phyloP scores from a whole-genome alignment of 1,140 invertebrate species.

The Oedothorax gibbosus region DNA sequence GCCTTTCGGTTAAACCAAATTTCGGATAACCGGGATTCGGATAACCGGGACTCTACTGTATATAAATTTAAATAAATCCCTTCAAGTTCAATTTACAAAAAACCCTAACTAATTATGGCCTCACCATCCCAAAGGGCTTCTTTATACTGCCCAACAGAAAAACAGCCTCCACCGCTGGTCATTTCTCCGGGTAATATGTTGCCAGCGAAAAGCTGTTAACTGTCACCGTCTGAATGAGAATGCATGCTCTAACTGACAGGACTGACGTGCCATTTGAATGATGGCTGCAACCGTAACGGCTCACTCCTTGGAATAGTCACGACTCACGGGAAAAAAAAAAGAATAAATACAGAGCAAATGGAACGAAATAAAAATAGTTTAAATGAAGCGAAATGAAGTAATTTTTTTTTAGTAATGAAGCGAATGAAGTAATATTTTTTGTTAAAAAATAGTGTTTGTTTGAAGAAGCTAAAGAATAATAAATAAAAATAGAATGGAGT shows the following conservation, averaged over 20 bases:
- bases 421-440: too few species aligned
- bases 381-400: constrained; percentile 15
- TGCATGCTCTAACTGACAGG: constrained; percentile 34
- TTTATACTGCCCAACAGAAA: neutral
- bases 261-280: constrained; percentile 46
- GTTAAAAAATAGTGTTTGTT: too few species aligned
- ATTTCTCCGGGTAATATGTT: constrained; percentile 8
- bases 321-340: neutral
- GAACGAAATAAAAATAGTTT: constrained; percentile 9
- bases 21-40: too few species aligned
- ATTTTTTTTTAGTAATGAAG: too few species aligned
- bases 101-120: neutral
- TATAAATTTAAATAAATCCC: neutral
- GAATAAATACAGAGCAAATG: neutral
- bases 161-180: constrained; percentile 17
- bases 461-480: too few species aligned
- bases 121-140: neutral
- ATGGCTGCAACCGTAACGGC: constrained; percentile 47
- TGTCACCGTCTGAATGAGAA: constrained; percentile 42
- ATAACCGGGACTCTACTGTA: too few species aligned
- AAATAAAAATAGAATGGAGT: too few species aligned
- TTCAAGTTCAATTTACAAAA: neutral
- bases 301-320: constrained; percentile 25
- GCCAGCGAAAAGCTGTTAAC: neutral
- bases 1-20: too few species aligned